Conservation (phyloP, 2,888 invertebrate genomes). For the Desoria tigrina region DNA sequence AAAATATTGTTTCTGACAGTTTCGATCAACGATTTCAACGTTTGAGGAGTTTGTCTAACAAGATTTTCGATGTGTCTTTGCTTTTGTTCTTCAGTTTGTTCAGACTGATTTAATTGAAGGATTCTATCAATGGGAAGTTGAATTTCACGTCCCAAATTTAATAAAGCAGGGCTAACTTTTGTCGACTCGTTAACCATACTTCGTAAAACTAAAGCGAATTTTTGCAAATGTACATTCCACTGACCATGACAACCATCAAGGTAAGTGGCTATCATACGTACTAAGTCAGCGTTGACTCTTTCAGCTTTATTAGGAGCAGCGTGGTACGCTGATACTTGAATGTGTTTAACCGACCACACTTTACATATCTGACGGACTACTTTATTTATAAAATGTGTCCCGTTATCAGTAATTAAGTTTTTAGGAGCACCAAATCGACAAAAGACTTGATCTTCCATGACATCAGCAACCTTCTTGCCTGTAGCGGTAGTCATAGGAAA, state of each 20-base stretch:
- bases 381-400: no score
- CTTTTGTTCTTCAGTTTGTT: background rate
- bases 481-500: slow-evolving; percentile 28
- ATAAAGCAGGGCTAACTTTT: slow-evolving; percentile 20
- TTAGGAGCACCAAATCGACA: no score
- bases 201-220: no score
- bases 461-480: slow-evolving; percentile 24
- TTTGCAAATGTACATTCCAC: no score
- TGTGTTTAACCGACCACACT: slow-evolving; percentile 31
- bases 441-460: slow-evolving; percentile 38
- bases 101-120: background rate
- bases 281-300: slow-evolving; percentile 30
- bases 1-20: slow-evolving; percentile 22
- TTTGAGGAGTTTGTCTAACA: slow-evolving; percentile 1
- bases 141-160: slow-evolving; percentile 25
- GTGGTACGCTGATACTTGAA: slow-evolving; percentile 25
- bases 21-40: slow-evolving; percentile 18
- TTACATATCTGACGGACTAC: slow-evolving; percentile 31
- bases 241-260: no score
- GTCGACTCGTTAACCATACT: no score
- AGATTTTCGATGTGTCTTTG: no score
- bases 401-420: slow-evolving; percentile 39
- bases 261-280: slow-evolving; percentile 27
- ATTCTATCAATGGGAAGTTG: slow-evolving; percentile 20
- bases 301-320: slow-evolving; percentile 37